Percentiles rank a stretch among this genome's conserved stretches.
These are phyloP conservation scores for Dryomyza anilis DNA, from an alignment of 2,888 invertebrate species.

Conservation along the genomic window DNA sequence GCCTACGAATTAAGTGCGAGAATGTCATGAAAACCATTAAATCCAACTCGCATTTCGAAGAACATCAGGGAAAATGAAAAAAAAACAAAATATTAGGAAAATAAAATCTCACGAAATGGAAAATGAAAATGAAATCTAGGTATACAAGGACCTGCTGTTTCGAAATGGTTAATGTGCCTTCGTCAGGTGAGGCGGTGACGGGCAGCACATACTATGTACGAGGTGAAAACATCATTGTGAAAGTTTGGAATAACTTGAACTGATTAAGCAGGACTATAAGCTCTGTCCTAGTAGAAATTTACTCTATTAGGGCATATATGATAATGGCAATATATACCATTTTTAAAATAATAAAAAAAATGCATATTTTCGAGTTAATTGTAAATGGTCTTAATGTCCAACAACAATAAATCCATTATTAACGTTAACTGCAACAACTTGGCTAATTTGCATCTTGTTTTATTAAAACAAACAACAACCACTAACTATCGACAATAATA, in stretches of 20 bases:
- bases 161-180: constrained; percentile 46
- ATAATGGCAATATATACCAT: too few species aligned
- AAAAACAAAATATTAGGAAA: too few species aligned
- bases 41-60: not conserved
- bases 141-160: not conserved
- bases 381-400: too few species aligned
- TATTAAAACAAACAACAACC: constrained; percentile 4
- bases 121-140: not conserved
- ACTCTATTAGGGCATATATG: too few species aligned
- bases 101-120: not conserved
- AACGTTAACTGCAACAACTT: constrained; percentile 29
- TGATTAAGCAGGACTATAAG: too few species aligned
- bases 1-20: constrained; percentile 25
- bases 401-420: constrained; percentile 49
- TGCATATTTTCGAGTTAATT: too few species aligned
- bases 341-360: too few species aligned
- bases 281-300: too few species aligned
- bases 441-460: constrained; percentile 11
- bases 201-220: too few species aligned
- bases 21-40: constrained; percentile 28
- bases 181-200: constrained; percentile 44
- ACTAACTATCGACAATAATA: constrained; percentile 7
- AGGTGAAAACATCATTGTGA: too few species aligned
- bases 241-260: too few species aligned
- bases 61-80: not conserved